These are phyloP conservation scores for Nesoenas mayeri DNA, from an alignment of 2,113 vertebrate species.

Conservation along the genomic window DNA sequence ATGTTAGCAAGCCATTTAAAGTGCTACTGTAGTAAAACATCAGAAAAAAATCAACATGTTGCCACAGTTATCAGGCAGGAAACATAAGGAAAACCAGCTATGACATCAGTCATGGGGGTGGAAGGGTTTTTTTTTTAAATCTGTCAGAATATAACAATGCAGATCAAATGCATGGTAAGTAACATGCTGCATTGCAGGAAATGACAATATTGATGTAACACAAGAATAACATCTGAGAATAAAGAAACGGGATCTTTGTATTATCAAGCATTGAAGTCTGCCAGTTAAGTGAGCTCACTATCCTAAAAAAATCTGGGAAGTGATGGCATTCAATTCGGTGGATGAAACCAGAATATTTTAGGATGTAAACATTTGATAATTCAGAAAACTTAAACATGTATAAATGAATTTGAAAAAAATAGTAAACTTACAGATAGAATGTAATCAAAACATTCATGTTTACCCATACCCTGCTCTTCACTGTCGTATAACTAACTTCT, in stretches of 20 bases:
- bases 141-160: background rate
- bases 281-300: background rate
- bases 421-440: background rate
- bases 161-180: background rate
- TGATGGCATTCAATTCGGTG: background rate
- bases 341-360: background rate
- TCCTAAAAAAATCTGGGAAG: background rate
- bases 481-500: background rate
- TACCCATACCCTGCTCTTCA: background rate
- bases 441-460: background rate
- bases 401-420: background rate
- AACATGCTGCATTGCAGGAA: background rate
- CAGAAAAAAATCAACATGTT: background rate
- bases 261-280: background rate
- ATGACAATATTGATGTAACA: background rate
- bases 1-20: slow-evolving; percentile 23
- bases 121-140: background rate
- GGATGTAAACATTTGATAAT: background rate
- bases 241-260: background rate
- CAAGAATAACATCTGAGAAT: background rate
- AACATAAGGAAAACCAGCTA: slow-evolving; percentile 23
- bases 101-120: slow-evolving; percentile 20
- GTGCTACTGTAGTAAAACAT: slow-evolving; percentile 12
- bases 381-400: background rate
- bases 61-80: slow-evolving; percentile 22